A percentile compares a stretch with the other conserved stretches of the same genome.
Evolutionary conservation across 2,888 invertebrate species (phyloP).

Genomic region (Philereme transversata): DNA sequence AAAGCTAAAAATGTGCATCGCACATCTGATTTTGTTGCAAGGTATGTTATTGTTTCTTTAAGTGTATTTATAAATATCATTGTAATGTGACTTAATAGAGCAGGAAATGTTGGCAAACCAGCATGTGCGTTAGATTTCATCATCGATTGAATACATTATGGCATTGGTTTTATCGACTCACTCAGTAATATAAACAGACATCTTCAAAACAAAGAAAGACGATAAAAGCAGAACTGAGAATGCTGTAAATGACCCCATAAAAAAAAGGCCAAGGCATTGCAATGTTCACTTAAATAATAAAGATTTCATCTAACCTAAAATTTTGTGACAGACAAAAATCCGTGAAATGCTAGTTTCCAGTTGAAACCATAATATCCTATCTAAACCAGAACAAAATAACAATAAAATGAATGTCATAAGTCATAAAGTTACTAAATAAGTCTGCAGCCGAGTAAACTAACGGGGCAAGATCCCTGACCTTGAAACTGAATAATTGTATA

Average conservation of each 20-base stretch:
- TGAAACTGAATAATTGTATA: conserved; percentile 44
- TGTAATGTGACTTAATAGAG: conserved; percentile 16
- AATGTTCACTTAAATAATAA: conserved; percentile 25
- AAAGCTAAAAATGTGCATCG: too few relatives aligned
- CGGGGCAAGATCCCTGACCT: conserved; percentile 46
- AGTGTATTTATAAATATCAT: conserved; percentile 2
- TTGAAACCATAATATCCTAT: conserved; percentile 8
- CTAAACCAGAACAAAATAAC: conserved; percentile 2
- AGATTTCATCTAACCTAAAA: conserved; percentile 13
- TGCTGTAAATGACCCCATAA: conserved; percentile 11
- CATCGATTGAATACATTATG: conserved; percentile 9
- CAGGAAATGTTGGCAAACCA: conserved; percentile 14
- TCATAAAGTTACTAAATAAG: conserved; percentile 28
- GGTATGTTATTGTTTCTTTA: not conserved
- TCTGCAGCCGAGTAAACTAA: conserved; percentile 31
- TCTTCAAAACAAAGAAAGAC: conserved; percentile 10
- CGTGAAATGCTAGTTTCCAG: conserved; percentile 14
- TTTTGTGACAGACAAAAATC: conserved; percentile 12
- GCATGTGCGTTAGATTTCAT: conserved; percentile 10
- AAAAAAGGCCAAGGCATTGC: conserved; percentile 20
- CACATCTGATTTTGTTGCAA: too few relatives aligned
- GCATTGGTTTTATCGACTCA: not conserved
- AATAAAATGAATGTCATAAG: conserved; percentile 5
- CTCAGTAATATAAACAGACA: conserved; percentile 1
- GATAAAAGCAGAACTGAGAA: conserved; percentile 10